Percentiles rank a stretch among this genome's conserved stretches.
phyloP scores from a whole-genome alignment of 2,888 invertebrate genomes.

The Pharmacophagus antenor region DNA sequence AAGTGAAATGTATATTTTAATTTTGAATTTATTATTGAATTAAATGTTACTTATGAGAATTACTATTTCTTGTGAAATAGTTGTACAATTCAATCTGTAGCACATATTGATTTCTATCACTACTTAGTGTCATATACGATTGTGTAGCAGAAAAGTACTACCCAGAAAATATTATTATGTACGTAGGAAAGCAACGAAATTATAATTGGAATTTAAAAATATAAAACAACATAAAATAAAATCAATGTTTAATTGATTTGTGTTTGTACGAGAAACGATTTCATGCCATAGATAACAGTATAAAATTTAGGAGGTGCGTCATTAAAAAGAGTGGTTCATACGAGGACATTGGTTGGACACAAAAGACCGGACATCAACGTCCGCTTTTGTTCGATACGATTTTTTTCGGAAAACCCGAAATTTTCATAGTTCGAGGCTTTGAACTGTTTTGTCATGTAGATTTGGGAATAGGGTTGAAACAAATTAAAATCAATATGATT shows the following conservation, averaged over 20 bases:
- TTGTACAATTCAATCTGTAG: too few species aligned
- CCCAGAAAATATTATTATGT: too few species aligned
- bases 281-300: slow-evolving; percentile 70
- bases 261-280: slow-evolving; percentile 42
- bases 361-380: slow-evolving; percentile 65
- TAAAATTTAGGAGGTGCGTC: slow-evolving; percentile 59
- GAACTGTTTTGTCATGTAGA: slow-evolving; percentile 68
- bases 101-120: too few species aligned
- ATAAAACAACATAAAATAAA: neutral
- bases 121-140: too few species aligned
- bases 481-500: slow-evolving; percentile 1
- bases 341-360: slow-evolving; percentile 75
- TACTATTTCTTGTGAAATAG: too few species aligned
- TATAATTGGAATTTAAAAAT: too few species aligned
- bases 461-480: slow-evolving; percentile 37
- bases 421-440: slow-evolving; percentile 69
- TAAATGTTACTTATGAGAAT: too few species aligned
- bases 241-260: neutral
- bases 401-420: slow-evolving; percentile 76
- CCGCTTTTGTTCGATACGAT: slow-evolving; percentile 71
- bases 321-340: slow-evolving; percentile 56
- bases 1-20: too few species aligned
- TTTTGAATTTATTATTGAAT: too few species aligned
- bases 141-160: neutral
- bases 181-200: too few species aligned